Conservation (phyloP, 2,888 invertebrate genomes). For the Lithophane semibrunnea region DNA sequence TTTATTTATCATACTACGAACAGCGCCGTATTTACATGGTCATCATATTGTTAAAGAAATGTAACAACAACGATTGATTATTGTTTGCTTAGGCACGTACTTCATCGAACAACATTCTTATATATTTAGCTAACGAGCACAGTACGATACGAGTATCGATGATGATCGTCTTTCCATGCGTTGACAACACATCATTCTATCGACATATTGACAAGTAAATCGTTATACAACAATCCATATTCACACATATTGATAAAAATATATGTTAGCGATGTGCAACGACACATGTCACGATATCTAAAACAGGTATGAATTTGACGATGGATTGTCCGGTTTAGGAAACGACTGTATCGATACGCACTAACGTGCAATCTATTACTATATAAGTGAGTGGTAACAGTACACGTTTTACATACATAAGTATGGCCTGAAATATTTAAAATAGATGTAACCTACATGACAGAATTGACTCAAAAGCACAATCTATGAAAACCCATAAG, state of each 20-base stretch:
- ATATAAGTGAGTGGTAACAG: conserved; percentile 55
- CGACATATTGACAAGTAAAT: conserved; percentile 8
- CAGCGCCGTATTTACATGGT: conserved; percentile 90
- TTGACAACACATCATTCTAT: conserved; percentile 27
- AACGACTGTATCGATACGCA: conserved; percentile 44
- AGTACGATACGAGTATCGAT: conserved; percentile 56
- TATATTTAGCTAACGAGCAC: conserved; percentile 73
- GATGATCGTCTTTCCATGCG: conserved; percentile 5
- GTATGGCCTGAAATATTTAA: conserved; percentile 50
- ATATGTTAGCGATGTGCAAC: conserved; percentile 25
- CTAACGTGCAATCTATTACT: conserved; percentile 47
- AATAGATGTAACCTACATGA: conserved; percentile 47
- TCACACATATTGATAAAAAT: conserved; percentile 26
- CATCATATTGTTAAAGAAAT: conserved; percentile 90
- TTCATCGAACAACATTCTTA: conserved; percentile 83
- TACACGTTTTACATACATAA: conserved; percentile 44
- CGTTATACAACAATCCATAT: conserved; percentile 2
- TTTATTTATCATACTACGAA: conserved; percentile 89
- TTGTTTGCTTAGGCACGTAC: conserved; percentile 88
- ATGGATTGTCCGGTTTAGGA: conserved; percentile 14
- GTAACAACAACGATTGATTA: conserved; percentile 88
- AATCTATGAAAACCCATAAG: conserved; percentile 43
- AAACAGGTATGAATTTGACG: conserved; percentile 19
- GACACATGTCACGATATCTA: conserved; percentile 8
- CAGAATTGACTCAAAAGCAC: conserved; percentile 61